Conservation (phyloP, 2,888 invertebrate genomes). For the Xestia ashworthii region DNA sequence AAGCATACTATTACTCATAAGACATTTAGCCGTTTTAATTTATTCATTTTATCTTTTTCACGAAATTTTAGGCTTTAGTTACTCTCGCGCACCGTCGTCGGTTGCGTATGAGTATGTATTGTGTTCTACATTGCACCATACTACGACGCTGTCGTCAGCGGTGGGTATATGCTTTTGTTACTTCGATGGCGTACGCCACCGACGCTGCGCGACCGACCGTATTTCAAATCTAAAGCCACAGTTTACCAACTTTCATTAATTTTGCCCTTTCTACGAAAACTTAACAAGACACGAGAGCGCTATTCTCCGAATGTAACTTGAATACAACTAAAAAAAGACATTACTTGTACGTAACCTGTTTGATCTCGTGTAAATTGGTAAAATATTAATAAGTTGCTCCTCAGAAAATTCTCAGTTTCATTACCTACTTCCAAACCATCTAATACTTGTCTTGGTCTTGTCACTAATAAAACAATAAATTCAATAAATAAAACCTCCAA, state of each 20-base stretch:
- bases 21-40: background rate
- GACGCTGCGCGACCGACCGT: too few species aligned
- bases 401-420: background rate
- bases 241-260: background rate
- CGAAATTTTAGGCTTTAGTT: too few species aligned
- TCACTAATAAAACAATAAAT: conserved; percentile 25
- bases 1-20: background rate
- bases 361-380: background rate
- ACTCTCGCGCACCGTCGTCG: too few species aligned
- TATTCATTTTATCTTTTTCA: too few species aligned
- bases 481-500: conserved; percentile 16
- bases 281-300: background rate
- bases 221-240: too few species aligned
- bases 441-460: background rate
- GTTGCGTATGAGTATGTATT: too few species aligned
- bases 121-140: too few species aligned
- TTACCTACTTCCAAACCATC: background rate
- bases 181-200: too few species aligned
- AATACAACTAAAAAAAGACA: background rate
- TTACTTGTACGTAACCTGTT: background rate
- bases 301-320: background rate
- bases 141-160: too few species aligned
- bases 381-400: background rate
- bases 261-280: background rate
- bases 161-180: too few species aligned